Evolutionary conservation across 2,113 vertebrate genomes (phyloP).

Genomic region (Chloropsis cyanopogon): DNA sequence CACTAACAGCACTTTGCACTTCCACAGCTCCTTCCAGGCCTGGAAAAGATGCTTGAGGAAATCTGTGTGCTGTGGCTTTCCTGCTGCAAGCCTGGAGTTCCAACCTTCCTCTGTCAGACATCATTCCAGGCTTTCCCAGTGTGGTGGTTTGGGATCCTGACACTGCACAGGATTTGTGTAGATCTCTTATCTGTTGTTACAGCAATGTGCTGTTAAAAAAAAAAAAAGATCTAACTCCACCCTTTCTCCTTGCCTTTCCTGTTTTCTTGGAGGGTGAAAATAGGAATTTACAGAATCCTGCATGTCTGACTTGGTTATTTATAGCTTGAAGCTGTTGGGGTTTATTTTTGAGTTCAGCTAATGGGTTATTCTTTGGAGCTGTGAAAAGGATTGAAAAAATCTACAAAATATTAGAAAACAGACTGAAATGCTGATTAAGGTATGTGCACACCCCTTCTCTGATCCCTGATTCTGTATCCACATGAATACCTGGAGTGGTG

Average conservation of each 20-base stretch:
- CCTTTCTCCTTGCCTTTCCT: background rate
- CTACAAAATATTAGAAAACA: background rate
- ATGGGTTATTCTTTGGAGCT: constrained; percentile 5
- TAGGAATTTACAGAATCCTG: background rate
- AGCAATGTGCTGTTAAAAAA: background rate
- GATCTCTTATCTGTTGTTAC: background rate
- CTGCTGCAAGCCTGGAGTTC: background rate
- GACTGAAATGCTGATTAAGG: background rate
- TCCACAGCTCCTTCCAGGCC: background rate
- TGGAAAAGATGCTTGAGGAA: background rate
- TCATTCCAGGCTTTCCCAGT: background rate
- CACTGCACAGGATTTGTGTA: background rate
- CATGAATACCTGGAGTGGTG: background rate
- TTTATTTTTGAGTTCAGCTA: constrained; percentile 33
- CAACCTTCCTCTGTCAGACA: background rate
- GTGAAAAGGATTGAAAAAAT: background rate
- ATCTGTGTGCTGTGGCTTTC: background rate
- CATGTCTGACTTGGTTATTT: background rate
- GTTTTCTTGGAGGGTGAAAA: background rate
- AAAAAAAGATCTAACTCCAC: background rate
- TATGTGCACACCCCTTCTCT: background rate
- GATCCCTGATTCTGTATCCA: background rate
- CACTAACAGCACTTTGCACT: background rate
- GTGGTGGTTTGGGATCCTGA: background rate
- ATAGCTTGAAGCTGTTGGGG: background rate